Evolutionary conservation across 23 tunicate species (phyloP).

Genomic region (Trididemnum nubilum): DNA sequence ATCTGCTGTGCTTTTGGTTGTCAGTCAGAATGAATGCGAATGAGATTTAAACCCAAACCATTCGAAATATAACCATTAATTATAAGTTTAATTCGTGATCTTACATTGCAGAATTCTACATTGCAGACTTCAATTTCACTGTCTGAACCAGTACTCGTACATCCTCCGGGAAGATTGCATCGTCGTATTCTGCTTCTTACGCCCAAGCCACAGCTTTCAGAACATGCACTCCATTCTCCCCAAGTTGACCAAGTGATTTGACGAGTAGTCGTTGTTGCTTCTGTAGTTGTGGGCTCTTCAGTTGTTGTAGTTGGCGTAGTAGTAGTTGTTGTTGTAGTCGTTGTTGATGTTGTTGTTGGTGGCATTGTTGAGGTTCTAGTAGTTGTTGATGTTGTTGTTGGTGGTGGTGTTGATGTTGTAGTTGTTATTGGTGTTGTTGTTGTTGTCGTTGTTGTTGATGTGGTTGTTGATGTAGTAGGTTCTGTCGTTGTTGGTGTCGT

Average conservation of each 20-base stretch:
- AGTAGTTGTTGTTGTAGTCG: not conserved
- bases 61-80: no score
- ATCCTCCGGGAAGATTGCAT: slow-evolving; percentile 29
- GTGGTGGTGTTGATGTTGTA: not conserved
- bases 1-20: no score
- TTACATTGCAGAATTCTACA: slow-evolving; percentile 14
- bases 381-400: not conserved
- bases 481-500: not conserved
- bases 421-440: not conserved
- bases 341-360: not conserved
- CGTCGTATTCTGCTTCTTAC: slow-evolving; percentile 38
- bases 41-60: no score
- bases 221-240: slow-evolving; percentile 70
- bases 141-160: slow-evolving; percentile 12
- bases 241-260: slow-evolving; percentile 47
- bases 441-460: not conserved
- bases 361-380: not conserved
- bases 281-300: slow-evolving; percentile 1
- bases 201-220: slow-evolving; percentile 57
- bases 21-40: no score
- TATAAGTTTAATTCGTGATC: not conserved
- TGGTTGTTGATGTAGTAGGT: not conserved
- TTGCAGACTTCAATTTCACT: slow-evolving; percentile 8
- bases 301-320: not conserved
- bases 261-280: slow-evolving; percentile 1